Base-by-base conservation (phyloP, 2,797 vertebrate species). In the Synanceia verrucosa region DNA sequence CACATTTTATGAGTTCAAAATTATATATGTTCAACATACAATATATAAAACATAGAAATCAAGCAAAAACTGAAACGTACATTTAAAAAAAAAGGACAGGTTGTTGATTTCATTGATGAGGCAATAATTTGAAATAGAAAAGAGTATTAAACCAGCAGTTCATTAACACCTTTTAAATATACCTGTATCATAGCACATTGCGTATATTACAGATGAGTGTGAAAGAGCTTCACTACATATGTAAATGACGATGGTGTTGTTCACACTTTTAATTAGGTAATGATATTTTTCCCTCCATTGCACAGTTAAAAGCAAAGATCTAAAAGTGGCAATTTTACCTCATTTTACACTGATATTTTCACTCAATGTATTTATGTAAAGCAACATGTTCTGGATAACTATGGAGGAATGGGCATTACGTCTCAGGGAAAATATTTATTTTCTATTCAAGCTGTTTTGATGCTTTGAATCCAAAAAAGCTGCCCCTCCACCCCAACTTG, bases 221-320 rank as follows among this genome's bases (percentile, higher is more conserved):
- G 86, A 91, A 86, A 84, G 81, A 79, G 66, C 79, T 85, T 86
- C 79, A 82, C 72, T 74, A 81, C 62, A 76, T 86, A 90, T 75
- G 86, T 82, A 84, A 92, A 93, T 83, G 70, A 76, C 34, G 57
- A 64, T 74, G 73, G 70, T 76, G 90, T 82, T 76, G 81, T 92
- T 94, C 92, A 91, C 93, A 94, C 93, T 87, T 93, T 89, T 93
- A 93, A 94, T 94, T 88, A 91, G 84, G 65, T 76, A 83, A 82
- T 78, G 60, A 65, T 84, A 83, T 60, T 81, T 82, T 34, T 6
- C 2, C 47, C 19, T 47, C 66, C 70, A 79, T 70, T 73, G 69
- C 48, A 71, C 53, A 78, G 86, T 81, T 86, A 73, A 59, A 81
- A 71, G 60, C 36, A 79, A 69, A 73, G 29, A 87, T 82, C 86